Conservation (phyloP, 1,140 invertebrate species). For the Chymomyza costata region DNA sequence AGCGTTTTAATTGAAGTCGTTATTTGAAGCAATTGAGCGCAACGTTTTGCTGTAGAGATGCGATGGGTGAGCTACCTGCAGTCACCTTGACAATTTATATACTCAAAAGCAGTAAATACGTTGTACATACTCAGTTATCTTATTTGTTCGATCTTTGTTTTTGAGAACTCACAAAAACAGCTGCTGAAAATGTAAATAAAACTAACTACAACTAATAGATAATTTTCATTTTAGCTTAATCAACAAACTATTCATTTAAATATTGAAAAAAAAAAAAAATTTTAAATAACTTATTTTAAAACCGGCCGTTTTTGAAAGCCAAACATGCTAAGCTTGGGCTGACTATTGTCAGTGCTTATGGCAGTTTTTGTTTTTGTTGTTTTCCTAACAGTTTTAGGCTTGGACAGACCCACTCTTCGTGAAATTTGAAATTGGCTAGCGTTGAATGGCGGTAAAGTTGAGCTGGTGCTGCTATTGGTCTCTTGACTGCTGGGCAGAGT, state of each 20-base stretch:
- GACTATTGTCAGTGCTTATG: slow-evolving; percentile 29
- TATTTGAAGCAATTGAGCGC: background rate
- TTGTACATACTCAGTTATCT: no score
- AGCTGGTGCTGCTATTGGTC: slow-evolving; percentile 4
- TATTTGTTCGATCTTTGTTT: no score
- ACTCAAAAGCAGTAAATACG: no score
- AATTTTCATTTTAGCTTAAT: no score
- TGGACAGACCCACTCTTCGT: slow-evolving; percentile 50
- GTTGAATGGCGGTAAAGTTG: background rate
- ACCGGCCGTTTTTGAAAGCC: slow-evolving; percentile 61
- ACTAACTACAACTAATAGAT: no score
- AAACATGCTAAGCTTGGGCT: slow-evolving; percentile 68
- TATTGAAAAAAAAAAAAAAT: background rate
- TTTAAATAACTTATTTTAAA: slow-evolving; percentile 45
- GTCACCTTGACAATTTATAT: no score
- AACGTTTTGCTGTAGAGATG: background rate
- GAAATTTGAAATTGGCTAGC: slow-evolving; percentile 6
- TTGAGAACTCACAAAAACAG: no score
- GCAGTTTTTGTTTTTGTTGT: slow-evolving; percentile 21
- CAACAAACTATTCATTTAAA: no score
- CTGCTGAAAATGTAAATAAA: slow-evolving; percentile 21
- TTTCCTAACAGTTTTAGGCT: slow-evolving; percentile 20
- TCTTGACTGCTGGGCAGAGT: slow-evolving; percentile 32
- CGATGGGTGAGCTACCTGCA: no score
- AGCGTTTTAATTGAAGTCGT: no score